These are phyloP conservation scores for Pantala flavescens DNA, from an alignment of 1,140 invertebrate genomes.

Conservation along the genomic window DNA sequence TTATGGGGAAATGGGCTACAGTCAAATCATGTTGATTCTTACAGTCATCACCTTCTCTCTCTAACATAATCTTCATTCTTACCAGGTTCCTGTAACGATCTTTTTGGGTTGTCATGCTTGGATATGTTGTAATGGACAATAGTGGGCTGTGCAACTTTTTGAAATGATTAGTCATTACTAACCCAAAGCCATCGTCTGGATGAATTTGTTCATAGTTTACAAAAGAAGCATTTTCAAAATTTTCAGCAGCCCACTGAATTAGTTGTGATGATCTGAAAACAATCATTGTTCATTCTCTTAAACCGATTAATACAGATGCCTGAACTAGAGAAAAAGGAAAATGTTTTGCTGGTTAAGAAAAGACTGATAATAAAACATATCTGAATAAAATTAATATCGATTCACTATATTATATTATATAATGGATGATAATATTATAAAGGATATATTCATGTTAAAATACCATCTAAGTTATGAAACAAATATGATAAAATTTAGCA, in stretches of 20 bases:
- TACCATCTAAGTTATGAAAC: too few species aligned
- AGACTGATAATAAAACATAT: too few species aligned
- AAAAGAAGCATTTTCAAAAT: constrained; percentile 35
- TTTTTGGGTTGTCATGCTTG: constrained; percentile 31
- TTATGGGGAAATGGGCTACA: too few species aligned
- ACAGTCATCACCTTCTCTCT: too few species aligned
- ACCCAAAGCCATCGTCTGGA: constrained; percentile 40
- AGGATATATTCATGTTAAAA: too few species aligned
- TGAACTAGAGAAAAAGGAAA: too few species aligned
- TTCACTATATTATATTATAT: too few species aligned
- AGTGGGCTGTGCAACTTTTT: constrained; percentile 37
- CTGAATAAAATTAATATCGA: too few species aligned
- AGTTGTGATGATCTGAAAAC: constrained; percentile 34
- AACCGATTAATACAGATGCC: not conserved
- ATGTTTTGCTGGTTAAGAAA: too few species aligned
- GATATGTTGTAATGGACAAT: constrained; percentile 34
- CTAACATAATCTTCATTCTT: constrained; percentile 14
- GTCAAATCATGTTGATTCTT: too few species aligned
- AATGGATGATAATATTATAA: too few species aligned
- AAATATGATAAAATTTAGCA: too few species aligned
- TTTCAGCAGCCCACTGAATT: constrained; percentile 34
- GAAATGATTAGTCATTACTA: constrained; percentile 41
- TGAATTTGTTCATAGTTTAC: constrained; percentile 42
- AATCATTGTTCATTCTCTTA: constrained; percentile 13
- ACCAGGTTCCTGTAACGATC: constrained; percentile 34